Conservation (phyloP, 1,140 invertebrate genomes). For the Dendrolimus punctatus region DNA sequence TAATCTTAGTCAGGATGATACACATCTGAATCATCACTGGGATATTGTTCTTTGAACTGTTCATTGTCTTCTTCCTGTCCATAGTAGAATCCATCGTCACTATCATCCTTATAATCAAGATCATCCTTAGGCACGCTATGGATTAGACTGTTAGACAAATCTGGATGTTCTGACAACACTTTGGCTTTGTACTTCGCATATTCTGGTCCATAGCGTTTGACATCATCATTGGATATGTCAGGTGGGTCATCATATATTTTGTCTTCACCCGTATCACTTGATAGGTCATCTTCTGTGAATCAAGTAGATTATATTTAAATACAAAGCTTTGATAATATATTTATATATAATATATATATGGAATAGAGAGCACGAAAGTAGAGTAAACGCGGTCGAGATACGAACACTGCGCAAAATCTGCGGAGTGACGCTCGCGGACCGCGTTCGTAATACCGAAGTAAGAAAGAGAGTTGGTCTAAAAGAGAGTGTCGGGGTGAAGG, state of each 20-base stretch:
- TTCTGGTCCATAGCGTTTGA: conserved; percentile 49
- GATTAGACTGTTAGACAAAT: conserved; percentile 25
- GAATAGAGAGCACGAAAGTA: too few relatives aligned
- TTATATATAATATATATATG: too few relatives aligned
- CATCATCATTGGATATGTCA: conserved; percentile 46
- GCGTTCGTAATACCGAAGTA: too few relatives aligned
- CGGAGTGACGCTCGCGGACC: too few relatives aligned
- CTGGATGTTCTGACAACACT: conserved; percentile 33
- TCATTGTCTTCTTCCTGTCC: conserved; percentile 56
- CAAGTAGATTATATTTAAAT: conserved; percentile 4
- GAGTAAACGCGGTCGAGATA: too few relatives aligned
- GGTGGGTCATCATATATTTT: conserved; percentile 52
- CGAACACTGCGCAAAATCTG: too few relatives aligned
- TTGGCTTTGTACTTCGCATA: conserved; percentile 65
- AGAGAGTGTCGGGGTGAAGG: too few relatives aligned
- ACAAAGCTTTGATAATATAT: too few relatives aligned
- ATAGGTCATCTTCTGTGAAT: conserved; percentile 60
- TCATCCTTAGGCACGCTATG: conserved; percentile 34
- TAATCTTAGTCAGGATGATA: conserved; percentile 37
- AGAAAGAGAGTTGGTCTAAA: too few relatives aligned
- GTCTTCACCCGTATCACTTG: conserved; percentile 66
- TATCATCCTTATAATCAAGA: conserved; percentile 54
- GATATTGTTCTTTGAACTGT: conserved; percentile 49
- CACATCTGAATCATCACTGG: conserved; percentile 31
- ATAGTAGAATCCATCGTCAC: conserved; percentile 62